phyloP scores from a whole-genome alignment of 2,113 vertebrate genomes.

The Thalassarche chlororhynchos region DNA sequence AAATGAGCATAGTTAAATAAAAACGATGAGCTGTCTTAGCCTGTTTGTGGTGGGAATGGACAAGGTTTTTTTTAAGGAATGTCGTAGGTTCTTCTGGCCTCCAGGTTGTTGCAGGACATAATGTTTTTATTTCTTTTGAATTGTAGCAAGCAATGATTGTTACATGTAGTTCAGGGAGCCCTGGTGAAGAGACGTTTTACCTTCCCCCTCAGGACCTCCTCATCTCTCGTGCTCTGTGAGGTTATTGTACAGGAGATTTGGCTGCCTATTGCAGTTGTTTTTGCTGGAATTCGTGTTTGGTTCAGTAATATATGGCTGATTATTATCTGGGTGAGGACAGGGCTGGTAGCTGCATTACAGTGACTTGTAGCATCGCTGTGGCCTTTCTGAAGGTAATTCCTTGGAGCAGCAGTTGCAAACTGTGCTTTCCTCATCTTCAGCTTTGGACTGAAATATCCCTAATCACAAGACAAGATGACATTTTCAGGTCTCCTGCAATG shows the following conservation, averaged over 20 bases:
- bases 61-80: neutral
- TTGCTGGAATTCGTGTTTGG: neutral
- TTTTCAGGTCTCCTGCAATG: conserved; percentile 3
- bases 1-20: neutral
- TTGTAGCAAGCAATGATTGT: neutral
- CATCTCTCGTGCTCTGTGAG: neutral
- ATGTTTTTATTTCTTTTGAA: neutral
- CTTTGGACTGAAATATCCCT: neutral
- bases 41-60: neutral
- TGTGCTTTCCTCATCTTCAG: neutral
- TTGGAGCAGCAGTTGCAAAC: conserved; percentile 1
- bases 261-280: neutral
- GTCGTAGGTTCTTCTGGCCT: neutral
- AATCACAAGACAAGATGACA: conserved; percentile 24
- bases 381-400: conserved; percentile 12
- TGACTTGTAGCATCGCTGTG: neutral
- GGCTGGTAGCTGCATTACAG: neutral
- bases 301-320: neutral
- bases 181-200: neutral
- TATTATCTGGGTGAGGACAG: neutral
- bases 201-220: neutral
- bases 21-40: neutral
- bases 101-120: neutral
- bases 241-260: neutral
- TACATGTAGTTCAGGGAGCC: neutral